Conservation (phyloP, 64 coral and sea anemone genomes). For the Stylophora pistillata region DNA sequence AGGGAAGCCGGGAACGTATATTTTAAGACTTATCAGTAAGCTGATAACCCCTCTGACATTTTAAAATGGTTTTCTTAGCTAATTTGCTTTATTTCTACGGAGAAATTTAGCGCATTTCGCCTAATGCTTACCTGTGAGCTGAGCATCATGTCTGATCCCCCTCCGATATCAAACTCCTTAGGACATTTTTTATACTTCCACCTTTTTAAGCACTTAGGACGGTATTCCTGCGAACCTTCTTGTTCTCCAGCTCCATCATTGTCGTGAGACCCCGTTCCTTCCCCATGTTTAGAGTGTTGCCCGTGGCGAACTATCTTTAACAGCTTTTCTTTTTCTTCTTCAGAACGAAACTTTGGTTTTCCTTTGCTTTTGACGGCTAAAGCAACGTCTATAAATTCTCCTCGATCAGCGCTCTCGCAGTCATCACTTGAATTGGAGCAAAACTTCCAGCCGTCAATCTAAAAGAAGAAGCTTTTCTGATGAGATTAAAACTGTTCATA, state of each 20-base stretch:
- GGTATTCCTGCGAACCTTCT: background rate
- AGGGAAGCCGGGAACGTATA: too few species aligned
- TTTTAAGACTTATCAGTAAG: too few species aligned
- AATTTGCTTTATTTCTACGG: too few species aligned
- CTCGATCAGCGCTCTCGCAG: constrained; percentile 11
- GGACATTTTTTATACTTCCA: background rate
- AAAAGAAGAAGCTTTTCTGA: background rate
- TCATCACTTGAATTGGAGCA: background rate
- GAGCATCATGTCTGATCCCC: constrained; percentile 32
- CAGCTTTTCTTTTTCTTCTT: background rate
- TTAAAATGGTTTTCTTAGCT: too few species aligned
- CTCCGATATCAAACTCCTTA: constrained; percentile 41
- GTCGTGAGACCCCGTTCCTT: too few species aligned
- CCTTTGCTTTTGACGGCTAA: constrained; percentile 24
- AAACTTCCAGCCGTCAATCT: constrained; percentile 36
- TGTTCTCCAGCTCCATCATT: background rate
- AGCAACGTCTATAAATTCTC: constrained; percentile 24
- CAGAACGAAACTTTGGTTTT: background rate
- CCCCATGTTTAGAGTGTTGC: too few species aligned
- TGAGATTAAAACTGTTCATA: background rate
- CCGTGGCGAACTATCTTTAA: too few species aligned
- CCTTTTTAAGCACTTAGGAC: constrained; percentile 13
- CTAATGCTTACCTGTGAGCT: constrained; percentile 21
- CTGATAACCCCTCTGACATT: too few species aligned
- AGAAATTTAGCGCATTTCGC: too few species aligned